Percentiles rank a stretch among this genome's conserved stretches.
These are phyloP conservation scores for Cyanocitta stelleri DNA, from an alignment of 2,113 vertebrate genomes.

Conservation along the genomic window DNA sequence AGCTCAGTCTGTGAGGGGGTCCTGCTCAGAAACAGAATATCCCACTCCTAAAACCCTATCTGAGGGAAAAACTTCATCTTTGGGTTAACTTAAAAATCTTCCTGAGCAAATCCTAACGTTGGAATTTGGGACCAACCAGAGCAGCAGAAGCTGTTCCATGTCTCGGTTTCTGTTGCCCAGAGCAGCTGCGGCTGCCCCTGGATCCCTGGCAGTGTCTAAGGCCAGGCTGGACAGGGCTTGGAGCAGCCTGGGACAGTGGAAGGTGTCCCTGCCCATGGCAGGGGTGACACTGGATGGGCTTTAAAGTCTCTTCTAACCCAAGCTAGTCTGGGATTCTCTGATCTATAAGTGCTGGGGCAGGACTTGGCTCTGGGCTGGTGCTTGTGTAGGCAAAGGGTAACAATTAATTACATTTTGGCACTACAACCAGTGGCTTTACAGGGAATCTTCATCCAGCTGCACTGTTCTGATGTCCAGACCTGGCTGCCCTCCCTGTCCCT, in stretches of 20 bases:
- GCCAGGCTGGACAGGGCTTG: background rate
- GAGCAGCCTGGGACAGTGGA: background rate
- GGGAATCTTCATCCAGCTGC: background rate
- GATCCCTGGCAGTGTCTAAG: background rate
- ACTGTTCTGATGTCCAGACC: rapidly evolving
- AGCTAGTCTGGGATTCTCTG: background rate
- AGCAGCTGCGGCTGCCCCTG: background rate
- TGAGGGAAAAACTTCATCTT: background rate
- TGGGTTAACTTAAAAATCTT: background rate
- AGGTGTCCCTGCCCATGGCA: background rate
- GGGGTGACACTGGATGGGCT: background rate
- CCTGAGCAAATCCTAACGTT: background rate
- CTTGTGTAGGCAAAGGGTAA: background rate
- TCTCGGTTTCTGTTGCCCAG: too few relatives aligned
- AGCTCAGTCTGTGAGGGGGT: rapidly evolving
- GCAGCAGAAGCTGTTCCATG: background rate
- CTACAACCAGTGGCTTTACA: rapidly evolving
- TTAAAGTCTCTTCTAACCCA: rapidly evolving
- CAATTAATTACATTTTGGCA: rapidly evolving
- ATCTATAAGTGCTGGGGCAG: rapidly evolving
- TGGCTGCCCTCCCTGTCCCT: background rate
- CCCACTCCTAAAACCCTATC: background rate
- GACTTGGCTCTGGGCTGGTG: background rate
- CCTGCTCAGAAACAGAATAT: background rate
- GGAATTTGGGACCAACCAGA: rapidly evolving